phyloP scores from a whole-genome alignment of 2,113 vertebrate species.

The Ciconia stormi region DNA sequence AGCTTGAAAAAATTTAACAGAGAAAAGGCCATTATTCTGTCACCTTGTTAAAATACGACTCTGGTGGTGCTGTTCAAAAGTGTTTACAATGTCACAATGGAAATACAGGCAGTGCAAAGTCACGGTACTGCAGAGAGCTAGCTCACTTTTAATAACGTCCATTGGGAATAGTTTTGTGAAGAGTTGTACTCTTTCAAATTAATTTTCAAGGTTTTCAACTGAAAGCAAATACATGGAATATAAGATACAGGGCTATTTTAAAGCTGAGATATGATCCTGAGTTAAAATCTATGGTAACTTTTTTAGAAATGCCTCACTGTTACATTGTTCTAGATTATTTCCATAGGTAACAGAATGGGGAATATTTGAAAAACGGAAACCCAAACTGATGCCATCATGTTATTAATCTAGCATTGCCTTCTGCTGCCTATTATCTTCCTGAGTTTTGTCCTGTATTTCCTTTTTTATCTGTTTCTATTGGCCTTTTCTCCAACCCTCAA shows the following conservation, averaged over 20 bases:
- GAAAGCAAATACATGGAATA: background rate
- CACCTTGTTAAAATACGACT: background rate
- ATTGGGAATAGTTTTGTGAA: background rate
- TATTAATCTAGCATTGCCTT: background rate
- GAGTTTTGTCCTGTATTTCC: background rate
- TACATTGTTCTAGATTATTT: background rate
- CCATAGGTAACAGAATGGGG: background rate
- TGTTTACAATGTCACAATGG: background rate
- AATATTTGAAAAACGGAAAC: background rate
- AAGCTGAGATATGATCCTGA: background rate
- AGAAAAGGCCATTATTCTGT: constrained; percentile 1
- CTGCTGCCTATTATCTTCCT: background rate
- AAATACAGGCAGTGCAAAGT: background rate
- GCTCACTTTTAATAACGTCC: background rate
- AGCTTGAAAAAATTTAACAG: background rate
- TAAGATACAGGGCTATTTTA: background rate
- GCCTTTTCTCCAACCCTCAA: background rate
- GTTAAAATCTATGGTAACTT: background rate
- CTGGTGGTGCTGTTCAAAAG: background rate
- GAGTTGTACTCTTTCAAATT: background rate
- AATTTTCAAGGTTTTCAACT: background rate
- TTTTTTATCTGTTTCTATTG: background rate
- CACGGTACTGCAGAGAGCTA: background rate
- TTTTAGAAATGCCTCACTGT: background rate
- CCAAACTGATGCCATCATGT: background rate